Base-by-base conservation (phyloP, 2,797 vertebrate species). In the Lacerta agilis region DNA sequence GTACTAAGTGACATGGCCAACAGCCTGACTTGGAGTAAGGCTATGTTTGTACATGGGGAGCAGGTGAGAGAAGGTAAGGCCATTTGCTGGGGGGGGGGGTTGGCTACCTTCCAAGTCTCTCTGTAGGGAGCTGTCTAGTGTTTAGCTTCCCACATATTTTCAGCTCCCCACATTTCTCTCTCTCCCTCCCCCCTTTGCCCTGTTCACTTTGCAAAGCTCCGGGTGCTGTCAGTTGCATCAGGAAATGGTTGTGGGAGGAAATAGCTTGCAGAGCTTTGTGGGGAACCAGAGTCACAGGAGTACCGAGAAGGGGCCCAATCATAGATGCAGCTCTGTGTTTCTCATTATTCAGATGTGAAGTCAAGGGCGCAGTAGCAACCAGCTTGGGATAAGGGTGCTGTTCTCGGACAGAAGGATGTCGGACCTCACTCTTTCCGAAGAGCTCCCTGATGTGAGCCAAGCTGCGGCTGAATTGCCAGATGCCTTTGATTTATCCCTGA, bases 201-300 rank as follows among this genome's bases (percentile, higher is more conserved):
- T 45, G 2, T 80, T 66, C 29, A 20, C 29, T 84, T 73, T 41
- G n/a, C 69, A 73, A 23, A 25, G 77, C 55, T 10, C 69, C 33
- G 41, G 49, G 61, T 23, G 5, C 36, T 36, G 36, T 81, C 43
- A 41, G 17, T 76, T 77, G 79, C 82, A 82, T 77, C 82, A 90
- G 89, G 89, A 90, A 87, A 90, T 85, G 89, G 79, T 85, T 77
- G 79, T 10, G 61, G 72, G 82, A 90, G 89, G 89, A 90, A 90
- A 82, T 69, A 76, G 89, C 43, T 87, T 83, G 67, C 89, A 87
- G 67, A 71, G n/a, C 23, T 20, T 55, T 75, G 33, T 27, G 82
- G 33, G 64, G 71, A 85, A 85, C 77, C 55, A 29, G 11, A 75
- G 13, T 88, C 29, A 45, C 64, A 80, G 72, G 67, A 49, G 76